Evolutionary conservation across 2,113 vertebrate genomes (phyloP).

Genomic region (Mormoops blainvillei): DNA sequence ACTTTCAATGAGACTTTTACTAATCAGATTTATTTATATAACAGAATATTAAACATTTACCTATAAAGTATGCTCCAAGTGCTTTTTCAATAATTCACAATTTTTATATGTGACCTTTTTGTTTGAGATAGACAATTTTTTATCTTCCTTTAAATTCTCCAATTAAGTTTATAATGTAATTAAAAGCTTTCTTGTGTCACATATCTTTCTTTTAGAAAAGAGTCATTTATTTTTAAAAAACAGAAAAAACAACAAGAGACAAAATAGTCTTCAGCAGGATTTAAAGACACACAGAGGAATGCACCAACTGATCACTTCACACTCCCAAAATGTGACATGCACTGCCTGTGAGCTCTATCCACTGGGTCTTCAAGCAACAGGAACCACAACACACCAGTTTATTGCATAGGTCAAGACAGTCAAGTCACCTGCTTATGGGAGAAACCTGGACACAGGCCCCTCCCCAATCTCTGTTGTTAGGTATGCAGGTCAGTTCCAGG

Average conservation of each 20-base stretch:
- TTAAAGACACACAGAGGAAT: background rate
- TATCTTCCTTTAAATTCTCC: background rate
- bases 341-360: background rate
- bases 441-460: background rate
- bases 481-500: background rate
- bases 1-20: background rate
- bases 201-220: background rate
- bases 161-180: background rate
- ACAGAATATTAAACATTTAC: background rate
- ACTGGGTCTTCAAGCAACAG: accelerated
- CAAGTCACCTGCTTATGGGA: background rate
- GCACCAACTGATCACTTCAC: accelerated
- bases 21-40: background rate
- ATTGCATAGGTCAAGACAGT: background rate
- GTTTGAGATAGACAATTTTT: background rate
- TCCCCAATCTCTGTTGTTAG: background rate
- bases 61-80: background rate
- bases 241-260: background rate
- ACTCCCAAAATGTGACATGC: accelerated
- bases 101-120: background rate
- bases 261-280: background rate
- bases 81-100: background rate
- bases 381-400: background rate
- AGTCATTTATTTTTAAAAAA: constrained; percentile 30
- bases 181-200: background rate